A percentile compares a stretch with the other conserved stretches of the same genome.
These are phyloP conservation scores for Micrasema minimum DNA, from an alignment of 1,140 invertebrate genomes.

Conservation along the genomic window DNA sequence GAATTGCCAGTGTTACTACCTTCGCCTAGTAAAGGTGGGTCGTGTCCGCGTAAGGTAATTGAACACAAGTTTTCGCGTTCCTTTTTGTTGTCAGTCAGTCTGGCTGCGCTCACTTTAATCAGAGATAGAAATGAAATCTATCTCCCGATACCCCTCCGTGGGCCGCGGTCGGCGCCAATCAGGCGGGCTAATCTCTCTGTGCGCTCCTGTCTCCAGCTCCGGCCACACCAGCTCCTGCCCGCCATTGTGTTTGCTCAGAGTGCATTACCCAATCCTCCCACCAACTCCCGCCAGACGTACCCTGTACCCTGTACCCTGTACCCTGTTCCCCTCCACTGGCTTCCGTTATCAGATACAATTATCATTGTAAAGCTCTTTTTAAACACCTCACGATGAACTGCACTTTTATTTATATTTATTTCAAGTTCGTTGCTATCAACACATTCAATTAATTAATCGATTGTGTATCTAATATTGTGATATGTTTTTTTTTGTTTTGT, in stretches of 20 bases:
- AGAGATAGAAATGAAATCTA: not conserved
- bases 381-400: not conserved
- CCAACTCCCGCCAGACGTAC: not conserved
- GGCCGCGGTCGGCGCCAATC: constrained; percentile 8
- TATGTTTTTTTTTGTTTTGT: no score
- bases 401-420: not conserved
- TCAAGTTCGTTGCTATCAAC: no score
- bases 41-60: no score
- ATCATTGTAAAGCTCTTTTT: no score
- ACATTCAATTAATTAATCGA: no score
- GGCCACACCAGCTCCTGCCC: not conserved
- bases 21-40: no score
- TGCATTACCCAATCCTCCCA: constrained; percentile 18
- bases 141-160: not conserved
- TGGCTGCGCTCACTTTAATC: no score
- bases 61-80: no score
- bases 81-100: no score
- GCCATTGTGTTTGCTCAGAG: constrained; percentile 1
- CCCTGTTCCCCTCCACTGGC: not conserved
- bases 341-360: not conserved
- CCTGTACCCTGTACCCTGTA: not conserved
- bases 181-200: constrained; percentile 5
- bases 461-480: no score
- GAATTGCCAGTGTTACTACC: no score
- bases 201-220: not conserved